Conservation (phyloP, 2,797 vertebrate species). For the Zenarchopterus dispar region DNA sequence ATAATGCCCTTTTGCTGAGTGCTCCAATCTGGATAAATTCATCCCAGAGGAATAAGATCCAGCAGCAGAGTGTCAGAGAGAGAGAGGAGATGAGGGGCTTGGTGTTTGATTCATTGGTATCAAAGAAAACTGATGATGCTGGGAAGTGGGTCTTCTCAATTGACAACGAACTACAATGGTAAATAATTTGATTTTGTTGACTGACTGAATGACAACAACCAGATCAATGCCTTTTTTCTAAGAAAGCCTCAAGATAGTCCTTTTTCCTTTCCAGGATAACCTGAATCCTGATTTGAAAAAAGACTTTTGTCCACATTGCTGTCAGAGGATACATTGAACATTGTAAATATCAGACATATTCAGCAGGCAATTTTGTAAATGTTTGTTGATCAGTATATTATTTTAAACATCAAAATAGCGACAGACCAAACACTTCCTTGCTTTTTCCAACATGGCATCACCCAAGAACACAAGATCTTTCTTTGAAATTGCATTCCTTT, state of each 20-base stretch:
- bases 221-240: constrained; percentile 72
- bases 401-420: constrained; percentile 3
- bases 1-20: constrained; percentile 87
- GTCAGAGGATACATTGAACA: constrained; percentile 24
- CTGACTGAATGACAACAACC: constrained; percentile 53
- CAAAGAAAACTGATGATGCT: constrained; percentile 69
- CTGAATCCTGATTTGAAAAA: constrained; percentile 66
- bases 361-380: neutral
- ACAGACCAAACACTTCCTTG: neutral
- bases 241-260: constrained; percentile 71
- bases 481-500: constrained; percentile 56
- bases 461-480: constrained; percentile 29
- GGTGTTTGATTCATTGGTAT: constrained; percentile 72
- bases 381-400: neutral
- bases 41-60: constrained; percentile 79
- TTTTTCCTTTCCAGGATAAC: constrained; percentile 55
- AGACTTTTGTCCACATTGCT: constrained; percentile 49
- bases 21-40: constrained; percentile 85
- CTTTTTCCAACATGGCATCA: neutral
- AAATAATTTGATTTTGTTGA: constrained; percentile 80
- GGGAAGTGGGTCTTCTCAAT: constrained; percentile 53
- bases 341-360: constrained; percentile 2
- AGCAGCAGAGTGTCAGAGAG: constrained; percentile 60
- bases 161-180: constrained; percentile 74
- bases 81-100: constrained; percentile 58